Base-by-base conservation (phyloP, 2,113 vertebrate genomes). In the Rostratula benghalensis region DNA sequence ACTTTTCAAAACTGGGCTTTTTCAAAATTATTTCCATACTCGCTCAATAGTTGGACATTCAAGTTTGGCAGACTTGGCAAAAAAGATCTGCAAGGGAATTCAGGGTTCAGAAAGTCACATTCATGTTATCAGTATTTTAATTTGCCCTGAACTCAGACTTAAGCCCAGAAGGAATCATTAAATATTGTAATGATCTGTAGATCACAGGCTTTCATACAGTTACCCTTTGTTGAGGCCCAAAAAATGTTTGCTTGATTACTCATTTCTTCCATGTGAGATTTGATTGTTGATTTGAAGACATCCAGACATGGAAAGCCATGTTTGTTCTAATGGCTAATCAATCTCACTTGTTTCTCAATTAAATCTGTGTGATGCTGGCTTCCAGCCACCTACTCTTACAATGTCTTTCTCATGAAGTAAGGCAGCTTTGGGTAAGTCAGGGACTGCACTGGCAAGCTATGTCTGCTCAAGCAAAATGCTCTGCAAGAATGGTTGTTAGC, bases 241-340 rank as follows among this genome's bases (percentile, higher is more conserved):
- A 12, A 82, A 95, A 76, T 39, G 3, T 89, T 93, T 94, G 68
- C 70, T 87, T 94, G 69, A 79, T 95, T 95, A 75, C 69, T 89
- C 48, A 89, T 94, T 82, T 91, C 77, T 89, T 95, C 80, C 77
- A 57, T 75, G 65, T 73, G 87, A 94, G 81, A 73, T 84, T 67
- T 89, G 53, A 93, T 76, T 92, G 87, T 76, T 91, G 89, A 78
- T 89, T 91, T 97, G 96, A 95, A 95, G 84, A 87, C 57, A 89
- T 94, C 74, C 95, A 96, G 96, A 75, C 48, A 0, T 9, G 27
- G 69, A 75, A 94, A 89, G 53, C 20, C 35, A 35, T 93, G 64
- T 74, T 82, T 69, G 39, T 84, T 95, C 70, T 91, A 93, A 60
- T 76, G 57, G 53, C 77, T 96, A 87, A 95, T 95, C 80, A 45